Evolutionary conservation across 2,113 vertebrate species (phyloP).

Genomic region (Triplophysa tibetana): DNA sequence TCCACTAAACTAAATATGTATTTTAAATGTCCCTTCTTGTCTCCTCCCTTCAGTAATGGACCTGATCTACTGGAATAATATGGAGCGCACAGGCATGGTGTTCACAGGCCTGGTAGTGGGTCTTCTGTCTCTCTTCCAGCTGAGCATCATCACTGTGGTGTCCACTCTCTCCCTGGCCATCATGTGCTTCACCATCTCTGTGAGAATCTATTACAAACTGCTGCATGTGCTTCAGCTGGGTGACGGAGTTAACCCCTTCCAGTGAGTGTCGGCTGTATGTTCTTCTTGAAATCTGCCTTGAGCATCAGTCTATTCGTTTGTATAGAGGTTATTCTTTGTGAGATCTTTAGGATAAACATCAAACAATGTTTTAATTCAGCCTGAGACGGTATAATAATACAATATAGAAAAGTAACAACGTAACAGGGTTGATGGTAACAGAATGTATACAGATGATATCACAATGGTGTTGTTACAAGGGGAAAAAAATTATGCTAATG

Average conservation of each 20-base stretch:
- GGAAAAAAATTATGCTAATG: too few relatives aligned
- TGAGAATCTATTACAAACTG: slow-evolving; percentile 81
- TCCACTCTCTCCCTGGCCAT: slow-evolving; percentile 79
- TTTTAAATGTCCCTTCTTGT: not conserved
- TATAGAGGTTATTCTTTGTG: too few relatives aligned
- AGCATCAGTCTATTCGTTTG: too few relatives aligned
- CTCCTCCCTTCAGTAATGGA: slow-evolving; percentile 72
- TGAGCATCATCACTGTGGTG: slow-evolving; percentile 84
- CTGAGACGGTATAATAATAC: too few relatives aligned
- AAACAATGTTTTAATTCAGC: too few relatives aligned
- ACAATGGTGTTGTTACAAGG: too few relatives aligned
- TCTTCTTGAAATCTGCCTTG: not conserved
- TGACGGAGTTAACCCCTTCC: slow-evolving; percentile 79
- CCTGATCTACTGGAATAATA: slow-evolving; percentile 88
- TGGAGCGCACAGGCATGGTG: slow-evolving; percentile 76
- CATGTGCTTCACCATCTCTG: slow-evolving; percentile 82
- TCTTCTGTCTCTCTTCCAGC: slow-evolving; percentile 85
- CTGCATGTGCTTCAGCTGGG: slow-evolving; percentile 77
- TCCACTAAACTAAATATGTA: too few relatives aligned
- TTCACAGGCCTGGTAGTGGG: slow-evolving; percentile 82
- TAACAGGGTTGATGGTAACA: too few relatives aligned
- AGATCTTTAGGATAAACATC: too few relatives aligned
- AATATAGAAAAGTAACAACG: too few relatives aligned
- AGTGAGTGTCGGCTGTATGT: slow-evolving; percentile 72
- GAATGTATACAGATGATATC: too few relatives aligned